These are phyloP conservation scores for Lamellibrachia columna DNA, from an alignment of 2,888 invertebrate genomes.

Conservation along the genomic window DNA sequence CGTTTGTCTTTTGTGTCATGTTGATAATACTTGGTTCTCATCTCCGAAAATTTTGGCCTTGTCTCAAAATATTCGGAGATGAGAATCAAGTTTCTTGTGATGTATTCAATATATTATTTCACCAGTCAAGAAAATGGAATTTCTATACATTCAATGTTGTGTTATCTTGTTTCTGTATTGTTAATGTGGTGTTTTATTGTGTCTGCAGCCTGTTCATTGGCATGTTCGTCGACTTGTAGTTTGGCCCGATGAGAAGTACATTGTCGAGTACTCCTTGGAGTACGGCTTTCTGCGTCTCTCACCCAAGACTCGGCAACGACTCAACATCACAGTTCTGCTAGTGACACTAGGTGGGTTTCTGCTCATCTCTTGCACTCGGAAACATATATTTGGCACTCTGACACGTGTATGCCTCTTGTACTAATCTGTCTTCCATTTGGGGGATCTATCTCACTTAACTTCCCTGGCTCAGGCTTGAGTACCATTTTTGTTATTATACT, in stretches of 20 bases:
- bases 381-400: too few relatives aligned
- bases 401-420: too few relatives aligned
- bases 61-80: too few relatives aligned
- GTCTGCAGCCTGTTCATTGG: not conserved
- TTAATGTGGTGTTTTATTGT: not conserved
- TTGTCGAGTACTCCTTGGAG: slow-evolving; percentile 96
- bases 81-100: too few relatives aligned
- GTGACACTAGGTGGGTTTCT: slow-evolving; percentile 65
- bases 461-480: not conserved
- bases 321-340: slow-evolving; percentile 86
- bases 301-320: slow-evolving; percentile 82
- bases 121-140: too few relatives aligned
- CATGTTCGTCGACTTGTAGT: slow-evolving; percentile 56
- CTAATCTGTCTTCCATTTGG: not conserved
- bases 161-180: slow-evolving; percentile 17
- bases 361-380: not conserved
- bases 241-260: slow-evolving; percentile 89
- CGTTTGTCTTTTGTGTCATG: too few relatives aligned
- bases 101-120: too few relatives aligned
- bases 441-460: not conserved
- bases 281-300: slow-evolving; percentile 94
- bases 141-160: not conserved
- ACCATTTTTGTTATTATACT: not conserved
- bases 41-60: too few relatives aligned
- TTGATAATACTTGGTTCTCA: too few relatives aligned